Evolutionary conservation across 2,888 invertebrate species (phyloP).

Genomic region (Pachydiplax longipennis): DNA sequence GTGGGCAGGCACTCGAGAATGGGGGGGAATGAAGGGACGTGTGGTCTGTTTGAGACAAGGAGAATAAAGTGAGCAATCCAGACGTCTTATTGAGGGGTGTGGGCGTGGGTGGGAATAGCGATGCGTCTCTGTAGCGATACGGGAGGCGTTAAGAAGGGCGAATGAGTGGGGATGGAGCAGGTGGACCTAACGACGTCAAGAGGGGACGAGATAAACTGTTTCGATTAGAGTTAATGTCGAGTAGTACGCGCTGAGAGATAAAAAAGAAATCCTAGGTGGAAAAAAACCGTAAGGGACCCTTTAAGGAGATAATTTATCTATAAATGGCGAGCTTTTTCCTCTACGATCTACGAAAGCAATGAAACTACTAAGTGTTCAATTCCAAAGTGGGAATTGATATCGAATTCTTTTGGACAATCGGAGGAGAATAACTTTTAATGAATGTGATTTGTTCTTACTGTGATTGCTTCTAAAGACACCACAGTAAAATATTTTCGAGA

Average conservation of each 20-base stretch:
- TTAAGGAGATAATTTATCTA: too few species aligned
- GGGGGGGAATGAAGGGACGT: background rate
- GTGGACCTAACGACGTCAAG: slow-evolving; percentile 1
- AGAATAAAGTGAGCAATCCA: slow-evolving; percentile 41
- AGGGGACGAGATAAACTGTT: background rate
- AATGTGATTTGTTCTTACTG: too few species aligned
- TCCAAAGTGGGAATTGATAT: too few species aligned
- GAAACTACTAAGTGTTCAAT: too few species aligned
- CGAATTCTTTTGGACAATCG: too few species aligned
- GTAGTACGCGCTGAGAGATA: background rate
- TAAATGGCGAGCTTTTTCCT: too few species aligned
- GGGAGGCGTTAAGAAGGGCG: background rate
- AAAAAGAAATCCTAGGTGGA: background rate
- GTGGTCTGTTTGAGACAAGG: slow-evolving; percentile 17
- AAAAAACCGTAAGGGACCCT: background rate
- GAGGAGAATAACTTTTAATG: too few species aligned
- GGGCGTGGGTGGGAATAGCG: slow-evolving; percentile 28
- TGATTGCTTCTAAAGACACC: too few species aligned
- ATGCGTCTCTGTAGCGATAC: background rate
- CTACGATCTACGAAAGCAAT: too few species aligned
- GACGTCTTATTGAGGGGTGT: slow-evolving; percentile 32
- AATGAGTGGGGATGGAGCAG: background rate
- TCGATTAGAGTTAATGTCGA: background rate
- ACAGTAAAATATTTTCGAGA: too few species aligned
- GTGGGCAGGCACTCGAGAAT: background rate